Percentiles rank a stretch among this genome's conserved stretches.
Evolutionary conservation across 2,888 invertebrate species (phyloP).

Genomic region (Phymatocera aterrima): DNA sequence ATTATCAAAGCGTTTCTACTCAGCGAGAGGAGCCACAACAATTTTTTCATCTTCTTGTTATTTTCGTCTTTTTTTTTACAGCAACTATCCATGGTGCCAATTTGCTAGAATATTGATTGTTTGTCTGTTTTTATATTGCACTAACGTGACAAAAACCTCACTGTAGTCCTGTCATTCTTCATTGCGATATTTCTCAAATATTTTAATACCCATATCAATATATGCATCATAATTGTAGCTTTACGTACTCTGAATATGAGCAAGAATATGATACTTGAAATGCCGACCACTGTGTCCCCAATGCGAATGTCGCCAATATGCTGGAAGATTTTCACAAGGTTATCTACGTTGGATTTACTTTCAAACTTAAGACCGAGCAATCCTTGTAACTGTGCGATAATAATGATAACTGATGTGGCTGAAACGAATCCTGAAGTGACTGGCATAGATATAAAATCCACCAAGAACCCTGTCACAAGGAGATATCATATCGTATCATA

Average conservation of each 20-base stretch:
- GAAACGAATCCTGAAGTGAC: constrained; percentile 91
- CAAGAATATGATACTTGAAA: constrained; percentile 81
- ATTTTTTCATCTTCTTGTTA: constrained; percentile 74
- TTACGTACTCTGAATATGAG: constrained; percentile 81
- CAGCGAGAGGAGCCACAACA: constrained; percentile 85
- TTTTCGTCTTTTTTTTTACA: neutral
- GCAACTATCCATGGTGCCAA: constrained; percentile 77
- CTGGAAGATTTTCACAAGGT: constrained; percentile 75
- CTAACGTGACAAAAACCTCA: no score
- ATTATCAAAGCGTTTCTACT: constrained; percentile 89
- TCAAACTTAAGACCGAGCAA: constrained; percentile 83
- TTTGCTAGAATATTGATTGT: constrained; percentile 75
- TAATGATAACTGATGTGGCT: constrained; percentile 88
- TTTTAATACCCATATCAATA: neutral
- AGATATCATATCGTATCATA: constrained; percentile 6
- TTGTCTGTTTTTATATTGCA: no score
- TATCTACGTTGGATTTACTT: constrained; percentile 82
- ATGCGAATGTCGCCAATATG: constrained; percentile 76
- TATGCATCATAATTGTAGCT: neutral
- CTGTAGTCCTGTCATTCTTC: no score
- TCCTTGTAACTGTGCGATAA: constrained; percentile 85
- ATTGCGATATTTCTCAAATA: neutral
- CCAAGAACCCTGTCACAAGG: constrained; percentile 82
- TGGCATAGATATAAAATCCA: constrained; percentile 89
- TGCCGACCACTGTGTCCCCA: constrained; percentile 82